These are phyloP conservation scores for Mungos mungo DNA, from an alignment of 2,113 vertebrate genomes.

Conservation along the genomic window DNA sequence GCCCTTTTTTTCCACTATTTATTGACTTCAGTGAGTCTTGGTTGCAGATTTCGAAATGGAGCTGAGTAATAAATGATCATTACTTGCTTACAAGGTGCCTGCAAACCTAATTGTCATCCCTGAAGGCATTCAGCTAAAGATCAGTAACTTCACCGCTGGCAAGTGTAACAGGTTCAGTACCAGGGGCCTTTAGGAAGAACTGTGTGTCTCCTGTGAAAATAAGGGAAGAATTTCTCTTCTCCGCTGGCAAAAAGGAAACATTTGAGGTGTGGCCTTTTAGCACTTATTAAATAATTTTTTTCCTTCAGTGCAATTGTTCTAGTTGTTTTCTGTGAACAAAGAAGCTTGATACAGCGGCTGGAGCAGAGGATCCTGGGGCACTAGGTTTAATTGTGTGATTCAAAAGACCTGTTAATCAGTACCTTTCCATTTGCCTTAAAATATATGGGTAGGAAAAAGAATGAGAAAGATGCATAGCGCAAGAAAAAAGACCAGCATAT, in stretches of 20 bases:
- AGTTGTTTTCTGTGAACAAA: conserved; percentile 58
- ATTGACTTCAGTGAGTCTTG: conserved; percentile 77
- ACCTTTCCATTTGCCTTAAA: conserved; percentile 47
- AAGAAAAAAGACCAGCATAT: conserved; percentile 18
- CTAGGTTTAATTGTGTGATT: conserved; percentile 25
- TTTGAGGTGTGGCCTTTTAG: conserved; percentile 50
- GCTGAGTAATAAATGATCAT: conserved; percentile 77
- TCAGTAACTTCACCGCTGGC: conserved; percentile 68
- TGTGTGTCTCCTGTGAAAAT: neutral
- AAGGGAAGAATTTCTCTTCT: conserved; percentile 38
- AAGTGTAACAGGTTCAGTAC: neutral
- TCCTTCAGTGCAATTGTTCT: conserved; percentile 13
- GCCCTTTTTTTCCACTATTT: conserved; percentile 82
- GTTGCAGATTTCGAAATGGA: conserved; percentile 76
- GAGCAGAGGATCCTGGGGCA: conserved; percentile 39
- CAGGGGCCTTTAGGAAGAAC: conserved; percentile 57
- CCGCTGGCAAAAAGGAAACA: conserved; percentile 15
- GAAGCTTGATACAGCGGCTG: conserved; percentile 30
- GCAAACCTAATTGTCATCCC: conserved; percentile 70
- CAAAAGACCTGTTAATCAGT: conserved; percentile 39
- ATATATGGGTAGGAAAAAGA: conserved; percentile 34
- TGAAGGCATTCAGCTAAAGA: conserved; percentile 66
- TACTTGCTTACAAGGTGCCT: conserved; percentile 72
- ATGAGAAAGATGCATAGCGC: neutral
- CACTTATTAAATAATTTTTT: neutral